A percentile compares a stretch with the other conserved stretches of the same genome.
Conservation (phyloP, 2,797 vertebrate species). For the Microctenopoma stevenorrisi region DNA sequence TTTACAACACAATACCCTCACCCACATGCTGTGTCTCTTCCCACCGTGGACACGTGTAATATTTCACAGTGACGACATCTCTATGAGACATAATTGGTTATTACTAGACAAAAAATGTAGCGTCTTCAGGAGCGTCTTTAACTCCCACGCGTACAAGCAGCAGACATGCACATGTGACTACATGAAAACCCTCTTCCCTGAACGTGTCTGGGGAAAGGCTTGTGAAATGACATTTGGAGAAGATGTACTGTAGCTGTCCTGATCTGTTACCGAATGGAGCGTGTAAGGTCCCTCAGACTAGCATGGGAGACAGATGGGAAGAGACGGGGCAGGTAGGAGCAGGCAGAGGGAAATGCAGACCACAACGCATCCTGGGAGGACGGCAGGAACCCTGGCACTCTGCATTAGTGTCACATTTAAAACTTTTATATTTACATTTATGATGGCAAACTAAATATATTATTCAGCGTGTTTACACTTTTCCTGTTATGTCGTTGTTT, state of each 20-base stretch:
- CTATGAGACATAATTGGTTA: slow-evolving; percentile 29
- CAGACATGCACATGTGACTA: slow-evolving; percentile 48
- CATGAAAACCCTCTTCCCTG: slow-evolving; percentile 65
- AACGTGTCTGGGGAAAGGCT: slow-evolving; percentile 56
- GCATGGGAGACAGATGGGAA: slow-evolving; percentile 60
- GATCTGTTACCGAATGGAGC: slow-evolving; percentile 60
- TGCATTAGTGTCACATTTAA: slow-evolving; percentile 39
- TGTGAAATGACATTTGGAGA: slow-evolving; percentile 71
- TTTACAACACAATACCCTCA: slow-evolving; percentile 34
- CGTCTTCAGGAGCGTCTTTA: slow-evolving; percentile 21
- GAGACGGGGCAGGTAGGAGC: slow-evolving; percentile 64
- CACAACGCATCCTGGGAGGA: slow-evolving; percentile 50
- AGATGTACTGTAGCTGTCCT: slow-evolving; percentile 60
- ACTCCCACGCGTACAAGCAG: slow-evolving; percentile 38
- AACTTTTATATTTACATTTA: slow-evolving; percentile 20
- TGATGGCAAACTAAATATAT: slow-evolving; percentile 20
- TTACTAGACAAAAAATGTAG: slow-evolving; percentile 35
- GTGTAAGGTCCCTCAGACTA: slow-evolving; percentile 58
- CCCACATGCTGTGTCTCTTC: slow-evolving; percentile 4
- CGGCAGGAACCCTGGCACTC: slow-evolving; percentile 30
- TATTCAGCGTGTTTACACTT: slow-evolving; percentile 15
- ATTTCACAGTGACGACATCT: slow-evolving; percentile 17
- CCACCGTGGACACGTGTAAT: slow-evolving; percentile 28
- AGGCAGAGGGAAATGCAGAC: slow-evolving; percentile 40
- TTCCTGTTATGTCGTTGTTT: slow-evolving; percentile 14